phyloP scores from a whole-genome alignment of 2,113 vertebrate species.

The Nematolebias whitei region DNA sequence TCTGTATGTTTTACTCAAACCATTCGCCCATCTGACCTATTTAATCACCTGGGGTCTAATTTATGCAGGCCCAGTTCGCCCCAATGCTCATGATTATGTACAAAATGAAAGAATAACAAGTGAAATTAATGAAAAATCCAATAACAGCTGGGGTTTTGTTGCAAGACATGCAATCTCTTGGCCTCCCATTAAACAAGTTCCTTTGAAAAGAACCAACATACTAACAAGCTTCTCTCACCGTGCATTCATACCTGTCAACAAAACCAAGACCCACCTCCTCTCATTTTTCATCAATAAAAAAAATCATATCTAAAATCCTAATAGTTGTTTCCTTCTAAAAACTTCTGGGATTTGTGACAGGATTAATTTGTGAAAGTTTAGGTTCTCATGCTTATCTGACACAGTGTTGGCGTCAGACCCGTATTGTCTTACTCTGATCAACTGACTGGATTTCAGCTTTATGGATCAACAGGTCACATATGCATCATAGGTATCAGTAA shows the following conservation, averaged over 20 bases:
- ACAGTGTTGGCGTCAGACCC: neutral
- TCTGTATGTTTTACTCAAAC: slow-evolving; percentile 36
- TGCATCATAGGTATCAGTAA: neutral
- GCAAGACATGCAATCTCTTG: slow-evolving; percentile 35
- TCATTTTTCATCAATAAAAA: neutral
- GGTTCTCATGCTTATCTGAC: neutral
- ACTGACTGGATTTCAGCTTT: slow-evolving; percentile 14
- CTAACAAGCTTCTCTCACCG: slow-evolving; percentile 33
- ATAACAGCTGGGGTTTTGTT: neutral
- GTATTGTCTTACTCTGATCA: neutral
- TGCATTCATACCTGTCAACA: neutral
- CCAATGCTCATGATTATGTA: neutral
- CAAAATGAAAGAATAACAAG: neutral
- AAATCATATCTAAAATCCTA: neutral
- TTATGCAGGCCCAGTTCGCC: slow-evolving; percentile 2
- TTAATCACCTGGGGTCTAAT: slow-evolving; percentile 19
- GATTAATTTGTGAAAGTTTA: neutral
- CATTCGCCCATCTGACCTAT: neutral
- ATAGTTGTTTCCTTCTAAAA: neutral
- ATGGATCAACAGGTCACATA: neutral
- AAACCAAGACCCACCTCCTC: slow-evolving; percentile 2
- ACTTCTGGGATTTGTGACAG: neutral
- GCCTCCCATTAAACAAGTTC: neutral
- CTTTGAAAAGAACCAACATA: neutral
- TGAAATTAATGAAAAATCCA: slow-evolving; percentile 5